Evolutionary conservation across 2,888 invertebrate genomes (phyloP).

Genomic region (Drosophila emarginata): DNA sequence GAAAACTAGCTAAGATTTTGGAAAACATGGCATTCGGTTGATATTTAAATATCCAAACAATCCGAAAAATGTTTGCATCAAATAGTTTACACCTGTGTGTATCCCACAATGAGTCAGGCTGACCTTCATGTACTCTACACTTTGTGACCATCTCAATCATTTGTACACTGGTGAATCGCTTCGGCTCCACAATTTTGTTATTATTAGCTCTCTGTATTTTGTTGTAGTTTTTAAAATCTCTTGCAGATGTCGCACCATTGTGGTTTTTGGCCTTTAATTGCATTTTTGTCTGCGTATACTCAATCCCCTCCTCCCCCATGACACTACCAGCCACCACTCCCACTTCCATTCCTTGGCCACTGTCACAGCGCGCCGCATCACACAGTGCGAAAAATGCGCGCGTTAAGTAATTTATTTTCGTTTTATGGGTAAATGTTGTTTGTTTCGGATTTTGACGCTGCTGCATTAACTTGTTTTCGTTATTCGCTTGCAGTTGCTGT

Average conservation of each 20-base stretch:
- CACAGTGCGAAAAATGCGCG: constrained; percentile 48
- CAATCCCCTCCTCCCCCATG: neutral
- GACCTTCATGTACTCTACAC: constrained; percentile 22
- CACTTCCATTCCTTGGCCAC: neutral
- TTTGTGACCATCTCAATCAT: constrained; percentile 41
- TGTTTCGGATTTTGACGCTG: constrained; percentile 19
- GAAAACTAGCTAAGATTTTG: too few species aligned
- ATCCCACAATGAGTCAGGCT: too few species aligned
- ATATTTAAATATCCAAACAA: too few species aligned
- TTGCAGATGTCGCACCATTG: constrained; percentile 54
- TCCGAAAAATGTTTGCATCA: too few species aligned
- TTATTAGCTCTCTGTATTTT: constrained; percentile 17
- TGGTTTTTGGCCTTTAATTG: constrained; percentile 55
- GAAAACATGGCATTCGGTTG: too few species aligned
- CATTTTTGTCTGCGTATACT: constrained; percentile 45
- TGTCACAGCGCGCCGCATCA: neutral
- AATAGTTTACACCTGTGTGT: too few species aligned
- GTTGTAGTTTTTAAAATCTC: constrained; percentile 46
- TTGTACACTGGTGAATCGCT: constrained; percentile 29
- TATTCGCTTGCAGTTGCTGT: constrained; percentile 36
- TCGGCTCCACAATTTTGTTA: neutral
- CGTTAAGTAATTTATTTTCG: constrained; percentile 60
- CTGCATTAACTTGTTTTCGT: constrained; percentile 36
- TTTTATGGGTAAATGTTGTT: constrained; percentile 46
- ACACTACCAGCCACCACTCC: neutral